A percentile compares a stretch with the other conserved stretches of the same genome.
phyloP scores from a whole-genome alignment of 2,113 vertebrate species.

The Prunella fulvescens region DNA sequence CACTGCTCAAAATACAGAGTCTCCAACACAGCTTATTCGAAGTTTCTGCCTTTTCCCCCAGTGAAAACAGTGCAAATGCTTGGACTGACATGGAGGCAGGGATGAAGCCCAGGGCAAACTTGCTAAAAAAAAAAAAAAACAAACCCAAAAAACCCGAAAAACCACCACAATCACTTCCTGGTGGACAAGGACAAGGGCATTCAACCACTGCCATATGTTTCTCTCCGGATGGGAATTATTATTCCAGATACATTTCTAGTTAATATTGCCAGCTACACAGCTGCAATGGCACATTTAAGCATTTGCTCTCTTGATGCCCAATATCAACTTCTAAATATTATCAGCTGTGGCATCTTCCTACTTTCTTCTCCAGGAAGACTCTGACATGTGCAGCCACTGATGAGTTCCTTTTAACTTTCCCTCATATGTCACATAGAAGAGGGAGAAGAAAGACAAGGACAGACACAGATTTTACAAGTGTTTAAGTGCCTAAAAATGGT shows the following conservation, averaged over 20 bases:
- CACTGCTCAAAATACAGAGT: neutral
- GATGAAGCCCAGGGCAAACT: neutral
- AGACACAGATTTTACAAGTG: neutral
- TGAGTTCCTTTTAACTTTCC: neutral
- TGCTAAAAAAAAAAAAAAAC: neutral
- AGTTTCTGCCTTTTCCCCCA: neutral
- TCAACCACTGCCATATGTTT: neutral
- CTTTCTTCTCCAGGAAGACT: neutral
- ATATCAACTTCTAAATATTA: neutral
- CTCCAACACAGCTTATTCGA: neutral
- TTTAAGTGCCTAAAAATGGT: neutral
- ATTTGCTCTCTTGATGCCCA: neutral
- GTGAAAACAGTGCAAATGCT: neutral
- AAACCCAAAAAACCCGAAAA: neutral
- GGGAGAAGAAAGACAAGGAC: neutral
- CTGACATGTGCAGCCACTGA: neutral
- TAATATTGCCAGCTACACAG: neutral
- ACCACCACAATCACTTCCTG: neutral
- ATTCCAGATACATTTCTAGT: neutral
- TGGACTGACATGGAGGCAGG: rapidly evolving
- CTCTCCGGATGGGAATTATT: neutral
- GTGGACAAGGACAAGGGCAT: neutral
- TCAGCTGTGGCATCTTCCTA: neutral
- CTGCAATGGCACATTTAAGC: neutral
- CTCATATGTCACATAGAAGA: neutral